Evolutionary conservation across 2,888 invertebrate genomes (phyloP).

Genomic region (Ernsta delagoae): DNA sequence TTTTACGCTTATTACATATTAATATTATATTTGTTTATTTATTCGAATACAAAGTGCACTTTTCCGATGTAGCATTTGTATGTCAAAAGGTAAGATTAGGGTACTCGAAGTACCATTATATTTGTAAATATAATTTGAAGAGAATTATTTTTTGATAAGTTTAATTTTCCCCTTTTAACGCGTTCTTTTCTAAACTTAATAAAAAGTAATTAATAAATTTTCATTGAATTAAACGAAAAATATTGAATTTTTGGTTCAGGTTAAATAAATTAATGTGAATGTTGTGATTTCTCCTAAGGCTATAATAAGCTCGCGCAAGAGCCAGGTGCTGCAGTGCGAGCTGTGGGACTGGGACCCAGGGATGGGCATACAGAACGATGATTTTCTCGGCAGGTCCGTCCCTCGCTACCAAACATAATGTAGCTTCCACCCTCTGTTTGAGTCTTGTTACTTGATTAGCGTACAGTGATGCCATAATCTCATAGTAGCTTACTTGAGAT

Average conservation of each 20-base stretch:
- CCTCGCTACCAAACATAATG: conserved; percentile 53
- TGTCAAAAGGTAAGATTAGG: not conserved
- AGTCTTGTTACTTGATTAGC: not conserved
- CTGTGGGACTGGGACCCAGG: conserved; percentile 94
- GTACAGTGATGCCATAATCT: not conserved
- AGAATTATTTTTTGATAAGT: no score
- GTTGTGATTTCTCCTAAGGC: conserved; percentile 86
- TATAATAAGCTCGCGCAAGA: conserved; percentile 89
- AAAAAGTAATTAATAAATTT: no score
- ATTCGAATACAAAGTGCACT: conserved; percentile 18
- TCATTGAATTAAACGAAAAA: no score
- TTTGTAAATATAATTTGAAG: not conserved
- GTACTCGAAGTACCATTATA: no score
- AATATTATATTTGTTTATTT: conserved; percentile 3
- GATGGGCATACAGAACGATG: conserved; percentile 91
- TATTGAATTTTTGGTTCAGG: not conserved
- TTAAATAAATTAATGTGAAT: conserved; percentile 33
- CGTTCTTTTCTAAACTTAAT: no score
- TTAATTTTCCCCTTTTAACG: no score
- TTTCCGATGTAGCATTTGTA: conserved; percentile 20
- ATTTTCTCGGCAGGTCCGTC: conserved; percentile 93
- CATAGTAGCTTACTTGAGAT: no score
- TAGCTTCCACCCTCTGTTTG: conserved; percentile 43
- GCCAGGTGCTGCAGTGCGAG: conserved; percentile 90
- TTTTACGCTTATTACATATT: conserved; percentile 26